Percentiles rank a stretch among this genome's conserved stretches.
phyloP scores from a whole-genome alignment of 23 tunicate genomes.

The Trididemnum nubilum region DNA sequence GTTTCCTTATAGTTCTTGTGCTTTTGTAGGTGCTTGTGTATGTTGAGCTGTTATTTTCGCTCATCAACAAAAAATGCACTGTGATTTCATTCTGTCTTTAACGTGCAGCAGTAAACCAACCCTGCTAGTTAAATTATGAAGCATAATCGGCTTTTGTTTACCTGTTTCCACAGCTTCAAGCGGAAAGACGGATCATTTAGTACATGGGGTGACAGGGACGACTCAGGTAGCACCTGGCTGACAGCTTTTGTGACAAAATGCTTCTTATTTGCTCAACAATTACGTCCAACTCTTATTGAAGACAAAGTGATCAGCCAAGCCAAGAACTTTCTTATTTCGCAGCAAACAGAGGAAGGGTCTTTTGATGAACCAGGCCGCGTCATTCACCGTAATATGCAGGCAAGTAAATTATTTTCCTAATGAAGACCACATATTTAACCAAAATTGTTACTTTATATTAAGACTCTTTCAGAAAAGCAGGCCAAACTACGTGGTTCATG shows the following conservation, averaged over 20 bases:
- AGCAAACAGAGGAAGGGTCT: conserved; percentile 44
- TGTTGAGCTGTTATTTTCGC: too few species aligned
- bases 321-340: conserved; percentile 38
- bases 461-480: too few species aligned
- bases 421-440: too few species aligned
- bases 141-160: too few species aligned
- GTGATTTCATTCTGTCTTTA: too few species aligned
- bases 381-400: conserved; percentile 83
- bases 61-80: too few species aligned
- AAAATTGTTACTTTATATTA: too few species aligned
- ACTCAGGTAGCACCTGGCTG: conserved; percentile 80
- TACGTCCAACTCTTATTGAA: conserved; percentile 47
- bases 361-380: conserved; percentile 76
- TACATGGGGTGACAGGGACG: conserved; percentile 58
- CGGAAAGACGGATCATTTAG: conserved; percentile 87
- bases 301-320: conserved; percentile 44
- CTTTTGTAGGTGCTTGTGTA: too few species aligned
- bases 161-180: conserved; percentile 79
- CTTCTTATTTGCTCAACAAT: conserved; percentile 58
- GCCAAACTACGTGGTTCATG: too few species aligned
- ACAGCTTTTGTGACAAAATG: conserved; percentile 85
- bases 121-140: too few species aligned
- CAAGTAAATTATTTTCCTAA: background rate
- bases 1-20: too few species aligned
- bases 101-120: too few species aligned